Base-by-base conservation (phyloP, 2,888 invertebrate genomes). In the Aromia moschata region DNA sequence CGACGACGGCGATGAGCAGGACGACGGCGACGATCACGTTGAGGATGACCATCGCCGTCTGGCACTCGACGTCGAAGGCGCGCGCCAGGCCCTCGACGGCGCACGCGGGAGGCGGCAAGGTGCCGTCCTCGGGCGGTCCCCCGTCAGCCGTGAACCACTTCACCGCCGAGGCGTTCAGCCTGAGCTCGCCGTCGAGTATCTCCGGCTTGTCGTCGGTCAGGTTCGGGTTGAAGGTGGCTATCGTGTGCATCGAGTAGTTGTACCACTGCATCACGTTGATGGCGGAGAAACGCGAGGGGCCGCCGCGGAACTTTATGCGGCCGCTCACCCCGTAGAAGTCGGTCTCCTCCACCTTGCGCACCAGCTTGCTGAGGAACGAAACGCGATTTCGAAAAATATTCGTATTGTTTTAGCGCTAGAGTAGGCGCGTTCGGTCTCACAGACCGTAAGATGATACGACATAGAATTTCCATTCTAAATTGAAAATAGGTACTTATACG, bases 241-340 rank as follows among this genome's bases (percentile, higher is more conserved):
- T 80, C 3, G 83, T 73, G 1, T 78, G 73, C 0, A 81, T 83
- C 2, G 77, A 73, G 38, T 81, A 80, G 62, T 85, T 78, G 3
- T 84, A 76, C 84, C 86, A 86, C 69, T 90, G 88, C 12, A 85
- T 78, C 10, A 89, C 81, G 67, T 87, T 83, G 33, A 89, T 84
- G 1, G 83, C 81, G 0, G 87, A 86, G 56, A 86, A 83, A 30
- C 92, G 81, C 2, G 91, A 89, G 1, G 89, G 87, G 0, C 89
- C 89, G 0, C 86, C 86, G 0, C 84, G 79, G 74, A 92, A 92
- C 65, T 85, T 84, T 2, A 92, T 88, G 57, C 84, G 81, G 0
- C 92, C 92, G 0, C 91, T 90, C 0, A 91, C 88, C 1, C 93
- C 93, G 45, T 84, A 76, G 74, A 92, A 92, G 71, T 90, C 86